These are phyloP conservation scores for Agrotis ipsilon DNA, from an alignment of 2,888 invertebrate genomes.

Conservation along the genomic window DNA sequence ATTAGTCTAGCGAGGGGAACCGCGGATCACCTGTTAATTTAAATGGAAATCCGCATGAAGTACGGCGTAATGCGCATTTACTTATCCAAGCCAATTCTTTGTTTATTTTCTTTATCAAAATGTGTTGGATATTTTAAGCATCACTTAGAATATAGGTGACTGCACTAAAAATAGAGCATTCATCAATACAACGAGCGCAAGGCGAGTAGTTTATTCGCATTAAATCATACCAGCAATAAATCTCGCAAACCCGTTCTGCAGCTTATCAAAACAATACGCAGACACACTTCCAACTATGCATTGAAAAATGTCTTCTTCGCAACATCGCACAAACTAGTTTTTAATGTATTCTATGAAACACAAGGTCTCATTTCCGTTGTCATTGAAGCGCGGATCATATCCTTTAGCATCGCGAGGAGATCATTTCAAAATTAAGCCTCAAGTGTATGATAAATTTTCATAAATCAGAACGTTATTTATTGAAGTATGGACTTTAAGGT, in stretches of 20 bases:
- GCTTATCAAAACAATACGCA: slow-evolving; percentile 92
- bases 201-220: slow-evolving; percentile 90
- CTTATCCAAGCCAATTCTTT: slow-evolving; percentile 35
- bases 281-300: slow-evolving; percentile 87
- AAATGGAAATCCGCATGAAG: slow-evolving; percentile 39
- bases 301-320: slow-evolving; percentile 82
- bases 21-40: slow-evolving; percentile 44
- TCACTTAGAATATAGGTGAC: slow-evolving; percentile 75
- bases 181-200: slow-evolving; percentile 87
- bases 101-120: slow-evolving; percentile 58
- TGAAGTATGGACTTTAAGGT: slow-evolving; percentile 90
- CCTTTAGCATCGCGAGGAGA: slow-evolving; percentile 73
- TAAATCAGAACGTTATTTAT: slow-evolving; percentile 90
- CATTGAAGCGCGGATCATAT: slow-evolving; percentile 69
- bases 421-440: slow-evolving; percentile 91
- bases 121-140: slow-evolving; percentile 57
- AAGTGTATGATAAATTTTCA: slow-evolving; percentile 90
- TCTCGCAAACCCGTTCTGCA: slow-evolving; percentile 90
- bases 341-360: slow-evolving; percentile 73
- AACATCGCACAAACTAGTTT: slow-evolving; percentile 68
- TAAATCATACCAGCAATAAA: slow-evolving; percentile 91
- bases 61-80: slow-evolving; percentile 17
- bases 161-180: slow-evolving; percentile 85
- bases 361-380: slow-evolving; percentile 81
- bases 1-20: slow-evolving; percentile 53